Conservation (phyloP, 2,113 vertebrate genomes). For the Corvus hawaiiensis region DNA sequence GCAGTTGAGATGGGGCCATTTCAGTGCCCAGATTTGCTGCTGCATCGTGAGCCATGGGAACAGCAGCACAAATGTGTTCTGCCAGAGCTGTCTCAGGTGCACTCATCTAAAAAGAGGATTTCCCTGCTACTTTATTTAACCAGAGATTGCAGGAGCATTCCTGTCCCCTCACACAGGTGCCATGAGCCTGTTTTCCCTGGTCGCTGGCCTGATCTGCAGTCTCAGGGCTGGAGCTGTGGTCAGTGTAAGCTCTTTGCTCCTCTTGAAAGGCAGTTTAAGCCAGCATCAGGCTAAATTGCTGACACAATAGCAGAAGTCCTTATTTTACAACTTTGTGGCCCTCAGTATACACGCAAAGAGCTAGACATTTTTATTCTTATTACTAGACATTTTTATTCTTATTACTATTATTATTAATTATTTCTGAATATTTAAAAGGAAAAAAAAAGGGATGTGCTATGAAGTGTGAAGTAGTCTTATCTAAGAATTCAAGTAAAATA, state of each 20-base stretch:
- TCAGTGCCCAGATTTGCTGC: background rate
- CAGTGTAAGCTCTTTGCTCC: background rate
- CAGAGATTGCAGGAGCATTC: background rate
- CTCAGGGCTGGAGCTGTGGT: background rate
- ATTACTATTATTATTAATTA: background rate
- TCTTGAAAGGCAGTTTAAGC: background rate
- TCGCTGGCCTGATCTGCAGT: background rate
- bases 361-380: background rate
- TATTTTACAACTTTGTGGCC: background rate
- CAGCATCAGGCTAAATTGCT: background rate
- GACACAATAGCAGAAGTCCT: background rate
- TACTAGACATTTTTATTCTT: background rate
- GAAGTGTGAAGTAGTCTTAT: background rate
- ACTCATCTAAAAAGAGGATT: background rate
- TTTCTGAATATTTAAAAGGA: background rate
- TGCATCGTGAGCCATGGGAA: accelerated
- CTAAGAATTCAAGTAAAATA: background rate
- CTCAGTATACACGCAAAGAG: background rate
- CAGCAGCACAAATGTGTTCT: background rate
- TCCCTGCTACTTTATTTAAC: background rate
- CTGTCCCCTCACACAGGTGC: background rate
- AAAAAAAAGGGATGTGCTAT: background rate
- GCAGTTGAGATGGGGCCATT: background rate
- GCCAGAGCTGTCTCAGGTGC: background rate
- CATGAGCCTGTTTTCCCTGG: background rate